Evolutionary conservation across 2,113 vertebrate species (phyloP), one percentile per base, ranked within the genome.

Genomic region (Amia ocellicauda): DNA sequence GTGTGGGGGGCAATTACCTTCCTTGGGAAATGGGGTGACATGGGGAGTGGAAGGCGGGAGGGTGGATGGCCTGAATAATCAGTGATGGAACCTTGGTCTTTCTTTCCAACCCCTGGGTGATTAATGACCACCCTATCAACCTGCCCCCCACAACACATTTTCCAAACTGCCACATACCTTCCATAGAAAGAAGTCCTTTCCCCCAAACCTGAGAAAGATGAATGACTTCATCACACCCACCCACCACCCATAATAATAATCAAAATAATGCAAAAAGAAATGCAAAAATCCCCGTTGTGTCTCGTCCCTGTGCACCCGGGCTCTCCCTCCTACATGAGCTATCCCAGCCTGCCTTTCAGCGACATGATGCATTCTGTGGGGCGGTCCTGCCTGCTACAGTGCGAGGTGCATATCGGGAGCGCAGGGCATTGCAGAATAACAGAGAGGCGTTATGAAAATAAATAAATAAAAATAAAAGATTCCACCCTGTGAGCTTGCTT

Each of bases 111-210:
- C 82, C 68, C 75, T 72, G 72, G 16, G 74, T 88, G 86, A 88
- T 86, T 88, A 82, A 86, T 86, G 81, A 86, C 80, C 83, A 77
- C 80, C 73, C 50, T 77, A 77, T 81, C 73, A 83, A 73, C 60
- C 62, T 62, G 66, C 80, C 79, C 54, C 69, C 76, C 79, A 76
- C 83, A 27, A 49, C 31, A 47, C 55, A 26, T 52, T 45, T 55
- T 60, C 43, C 57, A 63, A 43, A 72, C 49, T 1, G 5, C 45
- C 62, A 68, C 68, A 49, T 60, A 51, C 65, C 62, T 60, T 58
- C 55, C 60, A 67, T 62, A 72, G 69, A 76, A 75, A 68, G 64
- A 57, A 68, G 64, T 51, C 70, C 62, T 63, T 20, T 22, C 1
- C 51, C 65, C 65, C 53, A 66, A 80, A 83, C 71, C 67, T 67